Conservation (phyloP, 2,888 invertebrate genomes). For the Caenorhabditis panamensis region DNA sequence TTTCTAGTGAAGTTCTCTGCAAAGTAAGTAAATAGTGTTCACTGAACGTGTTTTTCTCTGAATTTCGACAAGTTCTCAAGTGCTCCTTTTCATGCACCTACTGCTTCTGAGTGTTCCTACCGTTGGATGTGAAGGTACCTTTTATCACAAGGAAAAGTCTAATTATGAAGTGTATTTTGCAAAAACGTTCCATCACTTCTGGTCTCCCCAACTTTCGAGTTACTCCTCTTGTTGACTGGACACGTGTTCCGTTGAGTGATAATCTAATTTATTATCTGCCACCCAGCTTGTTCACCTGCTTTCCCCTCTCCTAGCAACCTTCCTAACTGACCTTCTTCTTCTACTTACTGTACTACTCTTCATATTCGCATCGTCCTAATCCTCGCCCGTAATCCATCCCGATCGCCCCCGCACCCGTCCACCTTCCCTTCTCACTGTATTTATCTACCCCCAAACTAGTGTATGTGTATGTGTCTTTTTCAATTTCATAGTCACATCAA, state of each 20-base stretch:
- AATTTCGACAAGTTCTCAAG: too few species aligned
- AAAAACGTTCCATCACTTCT: too few species aligned
- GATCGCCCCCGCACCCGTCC: slow-evolving; percentile 6
- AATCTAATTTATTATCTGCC: slow-evolving; percentile 21
- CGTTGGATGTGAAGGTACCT: too few species aligned
- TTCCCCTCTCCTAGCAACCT: background rate
- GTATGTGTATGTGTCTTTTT: slow-evolving; percentile 6
- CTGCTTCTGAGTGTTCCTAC: too few species aligned
- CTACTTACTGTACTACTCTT: background rate
- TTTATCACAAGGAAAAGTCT: too few species aligned
- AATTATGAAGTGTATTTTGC: too few species aligned
- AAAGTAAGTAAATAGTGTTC: too few species aligned
- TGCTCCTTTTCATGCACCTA: too few species aligned
- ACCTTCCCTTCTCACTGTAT: slow-evolving; percentile 28
- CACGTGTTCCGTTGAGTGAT: background rate
- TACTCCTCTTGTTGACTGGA: background rate
- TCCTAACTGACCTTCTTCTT: background rate
- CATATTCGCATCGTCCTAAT: slow-evolving; percentile 23
- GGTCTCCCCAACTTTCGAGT: background rate
- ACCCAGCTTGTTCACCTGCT: background rate
- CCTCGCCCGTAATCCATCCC: slow-evolving; percentile 47
- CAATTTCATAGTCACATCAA: slow-evolving; percentile 8
- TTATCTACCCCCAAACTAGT: slow-evolving; percentile 21
- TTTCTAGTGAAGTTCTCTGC: too few species aligned
- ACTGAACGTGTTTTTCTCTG: too few species aligned